Evolutionary conservation across 2,797 vertebrate species (phyloP).

Genomic region (Saxicola maurus): DNA sequence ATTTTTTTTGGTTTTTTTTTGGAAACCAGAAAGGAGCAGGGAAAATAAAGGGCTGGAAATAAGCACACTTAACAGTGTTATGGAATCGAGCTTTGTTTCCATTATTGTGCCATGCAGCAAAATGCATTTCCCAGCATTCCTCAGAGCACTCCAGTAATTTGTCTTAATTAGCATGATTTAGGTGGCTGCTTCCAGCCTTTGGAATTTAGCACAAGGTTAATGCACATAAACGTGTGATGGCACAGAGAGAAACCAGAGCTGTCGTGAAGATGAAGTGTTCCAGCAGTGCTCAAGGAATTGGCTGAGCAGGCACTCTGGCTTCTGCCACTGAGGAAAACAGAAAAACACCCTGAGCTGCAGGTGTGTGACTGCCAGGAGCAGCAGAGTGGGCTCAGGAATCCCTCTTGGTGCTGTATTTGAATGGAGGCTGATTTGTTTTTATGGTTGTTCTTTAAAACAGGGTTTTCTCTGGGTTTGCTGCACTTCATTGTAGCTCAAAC

Average conservation of each 20-base stretch:
- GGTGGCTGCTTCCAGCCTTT: conserved; percentile 1
- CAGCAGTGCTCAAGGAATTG: neutral
- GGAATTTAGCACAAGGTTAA: conserved; percentile 41
- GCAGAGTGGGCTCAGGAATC: neutral
- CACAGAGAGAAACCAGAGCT: conserved; percentile 12
- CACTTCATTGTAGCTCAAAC: neutral
- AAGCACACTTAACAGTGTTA: neutral
- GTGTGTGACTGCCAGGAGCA: neutral
- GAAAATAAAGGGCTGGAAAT: neutral
- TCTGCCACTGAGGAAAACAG: neutral
- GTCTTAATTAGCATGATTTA: conserved; percentile 52
- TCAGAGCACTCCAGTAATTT: conserved; percentile 14
- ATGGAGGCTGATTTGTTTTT: neutral
- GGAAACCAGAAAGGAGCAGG: neutral
- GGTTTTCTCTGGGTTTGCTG: neutral
- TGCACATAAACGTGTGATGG: conserved; percentile 20
- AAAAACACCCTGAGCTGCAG: neutral
- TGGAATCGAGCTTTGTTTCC: neutral
- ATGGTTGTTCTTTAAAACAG: neutral
- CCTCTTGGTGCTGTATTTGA: neutral
- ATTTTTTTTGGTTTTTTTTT: neutral
- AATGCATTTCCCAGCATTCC: neutral
- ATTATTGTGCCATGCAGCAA: neutral
- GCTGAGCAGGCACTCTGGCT: neutral
- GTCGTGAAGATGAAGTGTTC: neutral